Conservation (phyloP, 2,797 vertebrate species). For the Psittacula echo region DNA sequence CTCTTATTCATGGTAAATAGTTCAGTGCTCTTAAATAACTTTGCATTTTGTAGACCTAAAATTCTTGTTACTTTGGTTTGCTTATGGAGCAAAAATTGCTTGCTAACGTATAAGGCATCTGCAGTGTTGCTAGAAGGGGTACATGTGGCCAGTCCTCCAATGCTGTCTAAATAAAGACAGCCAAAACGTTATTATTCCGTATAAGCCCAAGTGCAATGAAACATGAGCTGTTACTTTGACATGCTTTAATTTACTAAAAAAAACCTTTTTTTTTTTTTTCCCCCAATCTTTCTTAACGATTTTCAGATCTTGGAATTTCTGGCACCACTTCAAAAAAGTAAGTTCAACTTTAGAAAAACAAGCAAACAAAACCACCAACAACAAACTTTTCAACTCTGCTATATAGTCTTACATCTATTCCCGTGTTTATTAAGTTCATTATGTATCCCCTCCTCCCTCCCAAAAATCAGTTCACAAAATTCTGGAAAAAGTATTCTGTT, state of each 20-base stretch:
- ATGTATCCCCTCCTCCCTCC: background rate
- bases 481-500: background rate
- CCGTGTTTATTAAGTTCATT: background rate
- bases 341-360: conserved; percentile 68
- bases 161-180: background rate
- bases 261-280: background rate
- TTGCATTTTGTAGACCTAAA: background rate
- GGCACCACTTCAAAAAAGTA: conserved; percentile 92
- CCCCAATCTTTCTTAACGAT: background rate
- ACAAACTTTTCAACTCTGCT: background rate
- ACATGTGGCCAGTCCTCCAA: background rate
- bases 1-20: background rate
- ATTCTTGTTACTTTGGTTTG: background rate
- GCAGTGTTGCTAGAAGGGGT: background rate
- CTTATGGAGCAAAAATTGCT: background rate
- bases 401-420: background rate
- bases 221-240: background rate
- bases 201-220: background rate
- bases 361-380: background rate
- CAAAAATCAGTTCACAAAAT: background rate
- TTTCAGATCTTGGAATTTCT: conserved; percentile 93
- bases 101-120: background rate
- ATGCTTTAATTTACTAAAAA: background rate
- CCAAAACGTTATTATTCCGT: background rate
- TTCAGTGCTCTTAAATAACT: background rate